Conservation (phyloP, 2,888 invertebrate species). For the Holacanthella duospinosa region DNA sequence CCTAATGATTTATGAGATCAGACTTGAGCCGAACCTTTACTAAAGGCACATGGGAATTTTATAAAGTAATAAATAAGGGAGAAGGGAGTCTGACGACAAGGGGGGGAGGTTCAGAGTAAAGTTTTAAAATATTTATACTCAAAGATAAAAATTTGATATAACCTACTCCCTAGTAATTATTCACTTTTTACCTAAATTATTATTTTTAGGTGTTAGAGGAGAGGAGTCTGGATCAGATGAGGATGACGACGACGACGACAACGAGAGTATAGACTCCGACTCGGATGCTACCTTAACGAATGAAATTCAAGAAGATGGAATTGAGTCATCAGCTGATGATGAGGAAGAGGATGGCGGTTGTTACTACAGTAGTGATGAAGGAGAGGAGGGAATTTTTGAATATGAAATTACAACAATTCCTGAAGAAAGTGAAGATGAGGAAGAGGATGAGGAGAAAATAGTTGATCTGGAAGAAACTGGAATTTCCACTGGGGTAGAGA, state of each 20-base stretch:
- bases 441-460: not conserved
- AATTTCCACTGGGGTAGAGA: not conserved
- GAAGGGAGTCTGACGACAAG: too few species aligned
- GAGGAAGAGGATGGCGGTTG: constrained; percentile 4
- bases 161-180: too few species aligned
- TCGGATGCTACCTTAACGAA: constrained; percentile 34
- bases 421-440: not conserved
- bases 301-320: constrained; percentile 24
- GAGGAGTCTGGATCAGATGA: not conserved
- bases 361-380: not conserved
- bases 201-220: too few species aligned
- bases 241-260: not conserved
- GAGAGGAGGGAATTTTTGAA: not conserved
- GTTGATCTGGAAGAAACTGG: not conserved
- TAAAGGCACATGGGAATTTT: too few species aligned
- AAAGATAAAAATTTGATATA: too few species aligned
- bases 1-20: too few species aligned
- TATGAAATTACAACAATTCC: not conserved
- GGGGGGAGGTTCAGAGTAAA: too few species aligned
- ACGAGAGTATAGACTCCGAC: constrained; percentile 17
- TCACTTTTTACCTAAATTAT: too few species aligned
- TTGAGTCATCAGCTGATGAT: too few species aligned
- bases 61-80: too few species aligned
- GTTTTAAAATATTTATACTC: too few species aligned
- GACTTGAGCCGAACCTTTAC: too few species aligned